Conservation (phyloP, 1,140 invertebrate genomes). For the Aphelinus atriplicis region DNA sequence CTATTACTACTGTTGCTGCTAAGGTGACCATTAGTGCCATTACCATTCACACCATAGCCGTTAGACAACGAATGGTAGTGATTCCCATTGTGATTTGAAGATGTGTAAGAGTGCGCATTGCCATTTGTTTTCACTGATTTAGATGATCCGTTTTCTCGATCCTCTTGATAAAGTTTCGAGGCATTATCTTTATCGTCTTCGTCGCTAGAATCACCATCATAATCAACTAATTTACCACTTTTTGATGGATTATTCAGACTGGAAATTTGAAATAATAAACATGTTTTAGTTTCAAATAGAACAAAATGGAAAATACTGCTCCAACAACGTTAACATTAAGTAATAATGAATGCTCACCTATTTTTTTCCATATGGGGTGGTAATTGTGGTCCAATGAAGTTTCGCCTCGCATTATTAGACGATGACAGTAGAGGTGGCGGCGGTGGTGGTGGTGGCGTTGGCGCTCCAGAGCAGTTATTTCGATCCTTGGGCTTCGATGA, state of each 20-base stretch:
- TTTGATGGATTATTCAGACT: slow-evolving; percentile 31
- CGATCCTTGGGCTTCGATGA: background rate
- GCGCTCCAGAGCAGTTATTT: slow-evolving; percentile 6
- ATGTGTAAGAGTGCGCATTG: slow-evolving; percentile 5
- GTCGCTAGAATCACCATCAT: slow-evolving; percentile 59
- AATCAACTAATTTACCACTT: slow-evolving; percentile 60
- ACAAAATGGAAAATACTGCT: too few species aligned
- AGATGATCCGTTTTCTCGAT: slow-evolving; percentile 14
- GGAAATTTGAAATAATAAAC: background rate
- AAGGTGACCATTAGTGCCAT: background rate
- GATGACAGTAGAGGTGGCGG: slow-evolving; percentile 12
- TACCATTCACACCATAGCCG: background rate
- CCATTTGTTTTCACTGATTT: slow-evolving; percentile 22
- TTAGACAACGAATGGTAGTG: slow-evolving; percentile 7
- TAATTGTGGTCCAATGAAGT: slow-evolving; percentile 57
- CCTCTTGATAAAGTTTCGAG: background rate
- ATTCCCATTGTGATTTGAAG: slow-evolving; percentile 20
- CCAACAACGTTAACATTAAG: too few species aligned
- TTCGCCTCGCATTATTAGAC: slow-evolving; percentile 43
- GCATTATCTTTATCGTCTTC: slow-evolving; percentile 53
- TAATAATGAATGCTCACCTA: slow-evolving; percentile 14
- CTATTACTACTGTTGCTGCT: slow-evolving; percentile 20
- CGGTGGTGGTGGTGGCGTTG: slow-evolving; percentile 34
- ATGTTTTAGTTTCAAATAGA: too few species aligned
- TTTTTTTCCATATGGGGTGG: slow-evolving; percentile 54